Conservation (phyloP, 2,888 invertebrate species). For the Thecophora atra region DNA sequence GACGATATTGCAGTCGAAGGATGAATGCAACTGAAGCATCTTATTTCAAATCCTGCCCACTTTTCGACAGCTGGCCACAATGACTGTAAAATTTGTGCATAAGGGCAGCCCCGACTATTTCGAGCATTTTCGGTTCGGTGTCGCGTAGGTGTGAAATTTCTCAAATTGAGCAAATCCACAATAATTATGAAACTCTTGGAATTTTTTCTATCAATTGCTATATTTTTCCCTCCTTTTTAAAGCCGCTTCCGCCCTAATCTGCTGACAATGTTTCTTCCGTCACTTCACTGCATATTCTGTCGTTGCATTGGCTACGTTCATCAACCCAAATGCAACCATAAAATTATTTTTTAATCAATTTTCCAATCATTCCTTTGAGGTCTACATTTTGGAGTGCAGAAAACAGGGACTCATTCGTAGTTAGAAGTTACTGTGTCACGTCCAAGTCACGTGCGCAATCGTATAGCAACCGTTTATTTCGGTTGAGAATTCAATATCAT, state of each 20-base stretch:
- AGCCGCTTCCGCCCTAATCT: slow-evolving; percentile 30
- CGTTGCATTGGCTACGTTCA: slow-evolving; percentile 23
- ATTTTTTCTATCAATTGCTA: too few relatives aligned
- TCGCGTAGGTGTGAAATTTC: slow-evolving; percentile 40
- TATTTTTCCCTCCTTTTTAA: not conserved
- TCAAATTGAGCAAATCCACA: slow-evolving; percentile 38
- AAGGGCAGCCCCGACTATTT: not conserved
- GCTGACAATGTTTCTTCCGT: slow-evolving; percentile 19
- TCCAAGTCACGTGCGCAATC: slow-evolving; percentile 15
- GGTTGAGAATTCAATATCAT: not conserved
- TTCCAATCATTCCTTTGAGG: not conserved
- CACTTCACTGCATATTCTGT: slow-evolving; percentile 11
- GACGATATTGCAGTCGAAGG: not conserved
- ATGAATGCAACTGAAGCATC: not conserved
- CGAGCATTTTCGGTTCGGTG: not conserved
- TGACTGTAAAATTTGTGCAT: not conserved
- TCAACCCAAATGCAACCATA: slow-evolving; percentile 26
- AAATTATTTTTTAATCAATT: slow-evolving; percentile 40
- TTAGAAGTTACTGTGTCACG: not conserved
- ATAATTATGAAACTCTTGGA: slow-evolving; percentile 16
- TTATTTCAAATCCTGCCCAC: not conserved
- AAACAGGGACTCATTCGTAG: not conserved
- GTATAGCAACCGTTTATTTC: not conserved
- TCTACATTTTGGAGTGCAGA: slow-evolving; percentile 1
- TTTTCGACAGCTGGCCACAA: not conserved